A percentile compares a stretch with the other conserved stretches of the same genome.
Evolutionary conservation across 1,140 invertebrate genomes (phyloP).

Genomic region (Drosophila erecta): DNA sequence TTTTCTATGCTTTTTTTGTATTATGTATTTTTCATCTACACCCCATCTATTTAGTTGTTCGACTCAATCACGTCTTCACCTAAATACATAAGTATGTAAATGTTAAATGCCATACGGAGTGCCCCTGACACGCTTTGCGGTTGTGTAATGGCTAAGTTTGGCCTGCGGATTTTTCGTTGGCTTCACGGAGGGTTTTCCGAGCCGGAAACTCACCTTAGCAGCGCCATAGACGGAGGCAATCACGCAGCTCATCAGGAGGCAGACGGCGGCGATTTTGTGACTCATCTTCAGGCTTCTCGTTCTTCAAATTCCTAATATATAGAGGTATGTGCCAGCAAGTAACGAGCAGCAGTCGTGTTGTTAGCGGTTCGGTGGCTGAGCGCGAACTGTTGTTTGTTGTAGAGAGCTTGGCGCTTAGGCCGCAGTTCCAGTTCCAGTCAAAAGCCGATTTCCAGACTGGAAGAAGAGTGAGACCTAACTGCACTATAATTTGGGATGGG

Average conservation of each 20-base stretch:
- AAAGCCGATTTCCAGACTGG: slow-evolving; percentile 45
- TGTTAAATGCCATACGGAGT: slow-evolving; percentile 5
- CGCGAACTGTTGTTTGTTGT: slow-evolving; percentile 66
- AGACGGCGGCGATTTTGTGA: slow-evolving; percentile 61
- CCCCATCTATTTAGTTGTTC: slow-evolving; percentile 9
- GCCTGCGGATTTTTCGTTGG: background rate
- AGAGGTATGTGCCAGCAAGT: background rate
- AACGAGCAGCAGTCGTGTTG: slow-evolving; percentile 24
- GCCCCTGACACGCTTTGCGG: slow-evolving; percentile 44
- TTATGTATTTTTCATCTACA: background rate
- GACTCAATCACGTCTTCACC: slow-evolving; percentile 32
- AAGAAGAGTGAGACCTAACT: slow-evolving; percentile 21
- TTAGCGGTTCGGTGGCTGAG: slow-evolving; percentile 51
- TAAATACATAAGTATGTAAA: too few species aligned
- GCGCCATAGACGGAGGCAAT: slow-evolving; percentile 65
- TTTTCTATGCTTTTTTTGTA: slow-evolving; percentile 1
- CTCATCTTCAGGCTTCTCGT: slow-evolving; percentile 62
- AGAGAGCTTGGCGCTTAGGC: slow-evolving; percentile 30
- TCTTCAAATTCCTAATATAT: slow-evolving; percentile 10
- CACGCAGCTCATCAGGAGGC: slow-evolving; percentile 62
- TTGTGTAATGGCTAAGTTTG: slow-evolving; percentile 37
- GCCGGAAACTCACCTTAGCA: slow-evolving; percentile 70
- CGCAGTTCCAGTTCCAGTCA: background rate
- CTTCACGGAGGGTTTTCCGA: slow-evolving; percentile 20
- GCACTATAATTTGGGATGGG: slow-evolving; percentile 16